Percentiles rank a stretch among this genome's conserved stretches.
These are phyloP conservation scores for Morpho achilles DNA, from an alignment of 2,888 invertebrate genomes.

Conservation along the genomic window DNA sequence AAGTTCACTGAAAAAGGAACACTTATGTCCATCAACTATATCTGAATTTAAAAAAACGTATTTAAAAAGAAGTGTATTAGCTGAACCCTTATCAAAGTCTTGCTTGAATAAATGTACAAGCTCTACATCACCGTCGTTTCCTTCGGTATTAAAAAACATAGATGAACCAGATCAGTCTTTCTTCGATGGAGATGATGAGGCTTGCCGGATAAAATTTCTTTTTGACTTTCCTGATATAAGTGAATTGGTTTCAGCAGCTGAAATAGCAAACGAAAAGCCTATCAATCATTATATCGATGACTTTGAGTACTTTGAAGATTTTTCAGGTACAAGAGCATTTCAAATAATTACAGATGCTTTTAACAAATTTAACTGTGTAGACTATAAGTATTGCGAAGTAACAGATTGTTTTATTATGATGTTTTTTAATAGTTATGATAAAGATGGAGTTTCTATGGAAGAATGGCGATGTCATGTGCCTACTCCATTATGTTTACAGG, in stretches of 20 bases:
- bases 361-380: constrained; percentile 60
- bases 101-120: constrained; percentile 35
- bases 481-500: constrained; percentile 74
- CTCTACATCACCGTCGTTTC: constrained; percentile 40
- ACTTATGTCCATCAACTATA: constrained; percentile 43
- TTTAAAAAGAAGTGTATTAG: constrained; percentile 60
- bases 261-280: constrained; percentile 54
- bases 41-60: constrained; percentile 60
- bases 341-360: constrained; percentile 59
- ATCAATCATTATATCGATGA: constrained; percentile 58
- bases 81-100: constrained; percentile 50
- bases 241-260: constrained; percentile 61
- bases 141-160: constrained; percentile 47
- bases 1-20: constrained; percentile 55
- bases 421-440: constrained; percentile 65
- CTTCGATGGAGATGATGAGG: constrained; percentile 36
- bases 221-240: constrained; percentile 68
- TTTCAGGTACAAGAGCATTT: constrained; percentile 46
- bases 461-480: constrained; percentile 69
- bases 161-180: constrained; percentile 34
- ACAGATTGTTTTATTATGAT: constrained; percentile 63
- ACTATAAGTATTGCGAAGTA: constrained; percentile 69
- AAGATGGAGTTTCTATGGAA: constrained; percentile 55
- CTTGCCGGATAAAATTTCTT: constrained; percentile 43
- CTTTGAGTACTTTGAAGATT: constrained; percentile 66